Evolutionary conservation across 2,797 vertebrate genomes (phyloP).

Genomic region (Trichosurus vulpecula): DNA sequence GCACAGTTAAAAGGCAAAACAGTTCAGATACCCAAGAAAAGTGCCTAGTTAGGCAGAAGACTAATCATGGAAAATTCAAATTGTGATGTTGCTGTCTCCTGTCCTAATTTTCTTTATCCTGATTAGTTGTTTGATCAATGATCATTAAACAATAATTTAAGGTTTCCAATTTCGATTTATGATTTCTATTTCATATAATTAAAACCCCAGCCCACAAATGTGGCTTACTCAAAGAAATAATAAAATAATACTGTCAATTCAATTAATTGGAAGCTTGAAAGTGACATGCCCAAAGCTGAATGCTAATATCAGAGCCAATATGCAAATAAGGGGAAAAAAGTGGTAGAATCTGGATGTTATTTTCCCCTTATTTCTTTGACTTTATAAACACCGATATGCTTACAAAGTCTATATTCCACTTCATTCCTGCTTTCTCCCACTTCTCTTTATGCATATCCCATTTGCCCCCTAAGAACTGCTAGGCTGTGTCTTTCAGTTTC

Average conservation of each 20-base stretch:
- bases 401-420: conserved; percentile 53
- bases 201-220: conserved; percentile 76
- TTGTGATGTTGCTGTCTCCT: conserved; percentile 75
- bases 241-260: conserved; percentile 69
- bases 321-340: conserved; percentile 68
- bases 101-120: conserved; percentile 83
- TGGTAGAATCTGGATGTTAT: conserved; percentile 59
- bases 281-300: conserved; percentile 76
- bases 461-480: conserved; percentile 49
- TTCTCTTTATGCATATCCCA: conserved; percentile 28
- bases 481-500: conserved; percentile 37
- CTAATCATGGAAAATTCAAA: conserved; percentile 82
- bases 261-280: conserved; percentile 84
- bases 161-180: conserved; percentile 80
- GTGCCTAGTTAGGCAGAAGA: conserved; percentile 87
- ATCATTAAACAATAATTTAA: conserved; percentile 84
- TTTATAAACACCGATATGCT: conserved; percentile 61
- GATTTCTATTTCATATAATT: conserved; percentile 82
- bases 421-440: conserved; percentile 31
- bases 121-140: conserved; percentile 82
- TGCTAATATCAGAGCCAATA: conserved; percentile 74
- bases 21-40: conserved; percentile 85
- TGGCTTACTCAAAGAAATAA: conserved; percentile 69
- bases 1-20: conserved; percentile 87
- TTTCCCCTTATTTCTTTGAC: conserved; percentile 67